Evolutionary conservation across 2,888 invertebrate species (phyloP), one percentile per base, ranked within the genome.

Genomic region (Agriopis aurantiaria): DNA sequence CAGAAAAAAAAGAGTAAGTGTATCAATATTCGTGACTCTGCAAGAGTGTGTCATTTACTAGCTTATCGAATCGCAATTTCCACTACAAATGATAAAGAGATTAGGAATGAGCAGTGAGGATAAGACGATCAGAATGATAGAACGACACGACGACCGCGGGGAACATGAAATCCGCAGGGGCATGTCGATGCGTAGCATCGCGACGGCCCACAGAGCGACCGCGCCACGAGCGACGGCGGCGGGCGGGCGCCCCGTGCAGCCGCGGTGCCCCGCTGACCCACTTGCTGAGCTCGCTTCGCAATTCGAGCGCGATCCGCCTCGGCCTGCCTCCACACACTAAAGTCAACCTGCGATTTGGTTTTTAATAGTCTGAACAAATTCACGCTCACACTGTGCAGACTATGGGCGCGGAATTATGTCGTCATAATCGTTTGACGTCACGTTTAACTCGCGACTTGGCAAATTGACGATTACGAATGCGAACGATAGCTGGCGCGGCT

Each of bases 241-340:
- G 80, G 78, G 81, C 81, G 80, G 82, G 82, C 81, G 82, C 79
- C 82, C 83, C 84, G 83, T 81, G 82, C 84, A 84, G 88, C 59
- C 58, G 87, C 81, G 85, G 89, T 90, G 92, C 86, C 92, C 94
- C 84, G 91, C 87, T 93, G 92, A 93, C 93, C 93, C 88, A 93
- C 85, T 91, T 93, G 90, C 88, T 81, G 88, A 89, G 87, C 88
- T 68, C 68, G 85, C 91, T 90, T 91, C 92, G 92, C 92, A 92
- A 92, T 90, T 89, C 88, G 88, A 91, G 86, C 91, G 88, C 91
- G 91, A 88, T 88, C 88, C 86, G 89, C 89, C 87, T 87, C 70
- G 63, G 82, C 81, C 80, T 79, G 76, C 79, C 78, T 78, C 75
- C 73, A 69, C 75, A 73, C 69, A 72, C 72, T 66, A 64, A 68